Percentiles rank a stretch among this genome's conserved stretches.
These are phyloP conservation scores for Montifringilla adamsi DNA, from an alignment of 2,113 vertebrate genomes.

Conservation along the genomic window DNA sequence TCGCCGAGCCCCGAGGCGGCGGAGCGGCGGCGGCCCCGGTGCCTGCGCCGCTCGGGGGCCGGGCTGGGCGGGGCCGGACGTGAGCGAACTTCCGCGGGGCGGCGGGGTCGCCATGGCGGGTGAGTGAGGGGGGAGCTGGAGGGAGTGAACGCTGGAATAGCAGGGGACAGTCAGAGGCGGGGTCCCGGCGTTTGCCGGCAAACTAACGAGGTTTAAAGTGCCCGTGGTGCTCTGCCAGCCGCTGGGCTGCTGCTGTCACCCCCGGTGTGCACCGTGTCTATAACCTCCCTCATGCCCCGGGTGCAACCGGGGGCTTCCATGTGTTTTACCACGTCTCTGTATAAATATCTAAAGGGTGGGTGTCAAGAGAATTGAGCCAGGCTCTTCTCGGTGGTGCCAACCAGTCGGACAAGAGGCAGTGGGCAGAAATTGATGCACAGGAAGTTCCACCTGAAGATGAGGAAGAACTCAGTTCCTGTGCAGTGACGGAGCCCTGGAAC, in stretches of 20 bases:
- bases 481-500: neutral
- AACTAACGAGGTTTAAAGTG: neutral
- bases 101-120: neutral
- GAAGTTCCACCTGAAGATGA: neutral
- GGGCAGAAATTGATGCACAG: neutral
- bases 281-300: fast-evolving
- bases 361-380: neutral
- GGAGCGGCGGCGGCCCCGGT: neutral
- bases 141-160: neutral
- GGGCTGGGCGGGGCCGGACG: constrained; percentile 47
- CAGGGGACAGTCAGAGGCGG: too few relatives aligned
- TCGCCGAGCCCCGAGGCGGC: neutral
- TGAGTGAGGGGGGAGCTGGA: neutral
- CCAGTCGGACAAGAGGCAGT: neutral
- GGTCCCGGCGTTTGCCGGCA: fast-evolving
- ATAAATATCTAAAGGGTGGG: neutral
- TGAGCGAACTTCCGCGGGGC: constrained; percentile 50
- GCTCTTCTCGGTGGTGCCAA: neutral
- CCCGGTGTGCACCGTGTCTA: neutral
- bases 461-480: neutral
- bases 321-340: neutral
- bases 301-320: fast-evolving
- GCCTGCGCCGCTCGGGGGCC: neutral
- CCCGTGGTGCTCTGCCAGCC: fast-evolving
- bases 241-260: fast-evolving